phyloP scores from a whole-genome alignment of 2,888 invertebrate genomes.

The Steinernema scapterisci region DNA sequence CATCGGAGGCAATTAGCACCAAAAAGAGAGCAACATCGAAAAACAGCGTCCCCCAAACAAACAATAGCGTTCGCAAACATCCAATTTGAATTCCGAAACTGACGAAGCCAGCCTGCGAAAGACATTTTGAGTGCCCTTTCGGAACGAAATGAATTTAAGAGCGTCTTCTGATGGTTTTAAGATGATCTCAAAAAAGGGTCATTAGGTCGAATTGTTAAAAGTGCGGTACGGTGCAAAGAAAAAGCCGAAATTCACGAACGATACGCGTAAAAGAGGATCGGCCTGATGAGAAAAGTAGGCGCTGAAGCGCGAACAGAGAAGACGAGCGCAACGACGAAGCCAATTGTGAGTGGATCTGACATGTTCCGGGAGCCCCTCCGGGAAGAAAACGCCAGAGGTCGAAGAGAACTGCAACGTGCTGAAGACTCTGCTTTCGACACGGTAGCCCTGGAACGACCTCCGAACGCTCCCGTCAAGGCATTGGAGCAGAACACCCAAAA shows the following conservation, averaged over 20 bases:
- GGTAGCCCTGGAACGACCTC: no score
- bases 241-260: background rate
- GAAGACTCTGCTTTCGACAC: no score
- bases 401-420: background rate
- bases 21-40: no score
- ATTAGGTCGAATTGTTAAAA: background rate
- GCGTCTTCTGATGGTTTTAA: no score
- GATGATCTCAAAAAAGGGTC: background rate
- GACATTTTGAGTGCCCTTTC: no score
- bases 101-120: no score
- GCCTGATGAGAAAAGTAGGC: background rate
- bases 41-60: no score
- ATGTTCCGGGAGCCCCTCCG: background rate
- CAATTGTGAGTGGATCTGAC: conserved; percentile 4
- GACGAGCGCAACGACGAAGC: conserved; percentile 3
- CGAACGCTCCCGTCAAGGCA: no score
- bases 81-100: no score
- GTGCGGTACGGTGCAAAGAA: background rate
- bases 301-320: background rate
- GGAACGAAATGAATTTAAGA: no score
- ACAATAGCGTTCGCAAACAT: no score
- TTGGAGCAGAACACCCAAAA: no score
- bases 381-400: background rate
- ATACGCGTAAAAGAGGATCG: background rate
- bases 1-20: background rate